phyloP scores from a whole-genome alignment of 2,797 vertebrate species.

The Siniperca obscura region DNA sequence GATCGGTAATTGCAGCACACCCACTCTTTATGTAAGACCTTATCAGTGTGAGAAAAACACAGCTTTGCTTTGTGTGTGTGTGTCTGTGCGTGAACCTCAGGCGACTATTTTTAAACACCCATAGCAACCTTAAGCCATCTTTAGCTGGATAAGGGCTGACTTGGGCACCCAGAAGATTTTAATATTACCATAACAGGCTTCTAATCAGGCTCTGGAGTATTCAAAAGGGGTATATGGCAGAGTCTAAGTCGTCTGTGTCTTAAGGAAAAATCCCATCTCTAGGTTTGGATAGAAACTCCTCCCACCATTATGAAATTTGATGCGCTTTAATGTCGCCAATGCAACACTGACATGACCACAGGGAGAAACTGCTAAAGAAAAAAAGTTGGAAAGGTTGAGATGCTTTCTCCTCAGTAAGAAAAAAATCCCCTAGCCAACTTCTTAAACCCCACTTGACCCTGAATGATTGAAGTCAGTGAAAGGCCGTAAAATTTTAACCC shows the following conservation, averaged over 20 bases:
- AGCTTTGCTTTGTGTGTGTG: slow-evolving; percentile 41
- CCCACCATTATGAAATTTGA: slow-evolving; percentile 37
- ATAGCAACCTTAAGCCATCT: slow-evolving; percentile 82
- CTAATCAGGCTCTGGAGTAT: slow-evolving; percentile 82
- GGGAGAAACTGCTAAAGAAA: slow-evolving; percentile 2
- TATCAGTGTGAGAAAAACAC: slow-evolving; percentile 74
- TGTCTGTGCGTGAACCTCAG: slow-evolving; percentile 46
- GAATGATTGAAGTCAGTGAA: slow-evolving; percentile 49
- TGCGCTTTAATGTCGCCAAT: slow-evolving; percentile 28
- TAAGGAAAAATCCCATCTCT: slow-evolving; percentile 41
- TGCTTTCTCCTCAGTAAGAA: slow-evolving; percentile 30
- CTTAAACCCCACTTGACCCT: slow-evolving; percentile 60
- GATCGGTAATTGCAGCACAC: slow-evolving; percentile 73
- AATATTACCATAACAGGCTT: slow-evolving; percentile 79
- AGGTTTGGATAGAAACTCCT: slow-evolving; percentile 31
- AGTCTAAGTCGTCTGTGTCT: slow-evolving; percentile 44
- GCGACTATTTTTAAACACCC: slow-evolving; percentile 82
- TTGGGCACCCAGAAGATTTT: slow-evolving; percentile 71
- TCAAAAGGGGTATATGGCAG: slow-evolving; percentile 43
- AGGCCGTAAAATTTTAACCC: slow-evolving; percentile 28
- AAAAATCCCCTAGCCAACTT: slow-evolving; percentile 15
- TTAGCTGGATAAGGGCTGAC: slow-evolving; percentile 72
- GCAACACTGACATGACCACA: slow-evolving; percentile 16
- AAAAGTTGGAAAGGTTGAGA: slow-evolving; percentile 24
- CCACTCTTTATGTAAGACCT: slow-evolving; percentile 82